Conservation (phyloP, 2,797 vertebrate genomes). For the Cheirogaleus major region DNA sequence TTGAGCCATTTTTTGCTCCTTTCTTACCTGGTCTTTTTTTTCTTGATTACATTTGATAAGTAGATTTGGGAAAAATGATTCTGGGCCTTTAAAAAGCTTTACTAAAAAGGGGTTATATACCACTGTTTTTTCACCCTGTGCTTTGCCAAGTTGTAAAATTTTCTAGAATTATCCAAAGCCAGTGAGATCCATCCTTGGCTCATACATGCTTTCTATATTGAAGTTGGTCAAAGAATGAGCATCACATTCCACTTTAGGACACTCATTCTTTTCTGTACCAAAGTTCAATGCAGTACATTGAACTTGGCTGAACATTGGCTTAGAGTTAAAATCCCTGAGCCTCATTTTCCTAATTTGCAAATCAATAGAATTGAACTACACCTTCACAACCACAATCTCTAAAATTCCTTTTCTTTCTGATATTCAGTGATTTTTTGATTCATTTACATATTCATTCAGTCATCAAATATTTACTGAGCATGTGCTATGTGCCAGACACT, state of each 20-base stretch:
- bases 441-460: slow-evolving; percentile 25
- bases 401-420: slow-evolving; percentile 3
- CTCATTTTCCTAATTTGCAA: slow-evolving; percentile 5
- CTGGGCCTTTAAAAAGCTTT: neutral
- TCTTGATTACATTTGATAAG: neutral
- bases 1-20: neutral
- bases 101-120: neutral
- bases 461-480: neutral
- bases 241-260: slow-evolving; percentile 38
- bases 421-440: neutral
- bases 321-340: neutral
- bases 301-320: neutral
- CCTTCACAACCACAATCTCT: neutral
- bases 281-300: neutral
- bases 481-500: neutral
- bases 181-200: neutral
- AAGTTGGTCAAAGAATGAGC: neutral
- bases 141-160: neutral
- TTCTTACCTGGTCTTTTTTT: neutral
- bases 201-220: neutral
- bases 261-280: neutral
- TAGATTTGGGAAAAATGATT: neutral
- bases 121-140: neutral
- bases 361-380: neutral
- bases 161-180: slow-evolving; percentile 40